These are phyloP conservation scores for Drosophila prostipennis DNA, from an alignment of 2,888 invertebrate species.

Conservation along the genomic window DNA sequence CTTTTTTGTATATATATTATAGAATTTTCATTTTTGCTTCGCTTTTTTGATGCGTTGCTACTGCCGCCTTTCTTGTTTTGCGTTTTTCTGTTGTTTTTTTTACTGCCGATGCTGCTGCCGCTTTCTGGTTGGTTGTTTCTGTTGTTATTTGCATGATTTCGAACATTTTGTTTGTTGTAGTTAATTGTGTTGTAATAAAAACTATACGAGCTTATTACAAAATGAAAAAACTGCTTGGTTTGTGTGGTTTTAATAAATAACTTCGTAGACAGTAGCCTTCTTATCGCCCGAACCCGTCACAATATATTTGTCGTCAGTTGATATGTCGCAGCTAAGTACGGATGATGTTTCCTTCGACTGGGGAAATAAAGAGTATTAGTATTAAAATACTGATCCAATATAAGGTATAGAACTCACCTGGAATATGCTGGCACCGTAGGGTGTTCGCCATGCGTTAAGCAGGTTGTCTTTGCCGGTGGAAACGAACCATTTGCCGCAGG, in stretches of 20 bases:
- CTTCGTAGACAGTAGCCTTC: slow-evolving; percentile 98
- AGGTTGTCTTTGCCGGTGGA: slow-evolving; percentile 99
- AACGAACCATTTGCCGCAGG: slow-evolving; percentile 99
- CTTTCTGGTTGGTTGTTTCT: slow-evolving; percentile 32
- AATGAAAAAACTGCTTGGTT: slow-evolving; percentile 68
- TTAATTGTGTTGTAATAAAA: slow-evolving; percentile 66
- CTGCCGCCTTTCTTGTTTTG: slow-evolving; percentile 44
- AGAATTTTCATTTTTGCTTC: slow-evolving; percentile 67
- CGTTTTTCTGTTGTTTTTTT: slow-evolving; percentile 5
- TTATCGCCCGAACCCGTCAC: slow-evolving; percentile 99
- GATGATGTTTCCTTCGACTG: slow-evolving; percentile 98
- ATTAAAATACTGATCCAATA: slow-evolving; percentile 2
- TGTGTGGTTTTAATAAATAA: slow-evolving; percentile 88
- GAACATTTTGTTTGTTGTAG: slow-evolving; percentile 53
- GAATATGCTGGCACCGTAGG: slow-evolving; percentile 99
- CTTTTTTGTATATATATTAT: slow-evolving; percentile 65
- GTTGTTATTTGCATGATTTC: slow-evolving; percentile 53
- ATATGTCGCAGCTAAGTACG: slow-evolving; percentile 99
- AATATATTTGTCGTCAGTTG: slow-evolving; percentile 98
- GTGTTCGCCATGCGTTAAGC: slow-evolving; percentile 98
- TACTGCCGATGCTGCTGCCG: slow-evolving; percentile 22
- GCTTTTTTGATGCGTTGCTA: slow-evolving; percentile 53
- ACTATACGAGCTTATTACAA: slow-evolving; percentile 79
- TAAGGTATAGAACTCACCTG: slow-evolving; percentile 87
- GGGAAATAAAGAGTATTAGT: slow-evolving; percentile 38